Evolutionary conservation across 2,888 invertebrate genomes (phyloP).

Genomic region (Nowickia ferox): DNA sequence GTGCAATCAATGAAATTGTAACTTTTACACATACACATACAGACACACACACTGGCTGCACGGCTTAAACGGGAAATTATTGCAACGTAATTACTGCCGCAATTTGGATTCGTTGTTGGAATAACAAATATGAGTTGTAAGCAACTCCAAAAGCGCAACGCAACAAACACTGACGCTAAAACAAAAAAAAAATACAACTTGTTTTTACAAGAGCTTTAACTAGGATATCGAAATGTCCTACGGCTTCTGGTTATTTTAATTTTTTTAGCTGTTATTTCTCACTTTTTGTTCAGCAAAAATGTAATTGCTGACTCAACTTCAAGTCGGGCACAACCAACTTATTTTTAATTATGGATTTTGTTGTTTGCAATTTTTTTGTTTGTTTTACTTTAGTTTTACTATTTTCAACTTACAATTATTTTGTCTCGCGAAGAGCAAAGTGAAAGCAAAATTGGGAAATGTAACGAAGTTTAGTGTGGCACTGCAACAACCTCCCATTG

Average conservation of each 20-base stretch:
- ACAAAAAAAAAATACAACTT: neutral
- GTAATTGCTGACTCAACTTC: conserved; percentile 58
- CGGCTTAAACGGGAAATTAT: conserved; percentile 70
- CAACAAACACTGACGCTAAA: neutral
- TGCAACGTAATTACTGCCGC: conserved; percentile 78
- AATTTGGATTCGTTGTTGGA: conserved; percentile 63
- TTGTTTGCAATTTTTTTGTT: conserved; percentile 43
- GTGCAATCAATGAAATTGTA: conserved; percentile 8
- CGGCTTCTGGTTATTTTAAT: conserved; percentile 45
- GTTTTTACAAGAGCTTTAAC: conserved; percentile 47
- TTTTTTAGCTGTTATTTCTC: neutral
- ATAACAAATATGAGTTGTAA: conserved; percentile 66
- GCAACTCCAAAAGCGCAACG: conserved; percentile 8
- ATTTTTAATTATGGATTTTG: conserved; percentile 79
- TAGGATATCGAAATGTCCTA: conserved; percentile 53
- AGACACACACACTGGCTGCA: neutral
- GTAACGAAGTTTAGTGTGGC: conserved; percentile 21
- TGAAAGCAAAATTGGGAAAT: conserved; percentile 13
- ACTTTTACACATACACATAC: neutral
- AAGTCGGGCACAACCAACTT: conserved; percentile 72
- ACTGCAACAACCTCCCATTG: conserved; percentile 30
- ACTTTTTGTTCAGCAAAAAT: conserved; percentile 24
- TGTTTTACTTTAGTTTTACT: neutral
- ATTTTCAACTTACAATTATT: conserved; percentile 28
- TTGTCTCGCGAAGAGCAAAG: conserved; percentile 30